A percentile compares a stretch with the other conserved stretches of the same genome.
Conservation (phyloP, 2,888 invertebrate species). For the Drosophila niveifrons region DNA sequence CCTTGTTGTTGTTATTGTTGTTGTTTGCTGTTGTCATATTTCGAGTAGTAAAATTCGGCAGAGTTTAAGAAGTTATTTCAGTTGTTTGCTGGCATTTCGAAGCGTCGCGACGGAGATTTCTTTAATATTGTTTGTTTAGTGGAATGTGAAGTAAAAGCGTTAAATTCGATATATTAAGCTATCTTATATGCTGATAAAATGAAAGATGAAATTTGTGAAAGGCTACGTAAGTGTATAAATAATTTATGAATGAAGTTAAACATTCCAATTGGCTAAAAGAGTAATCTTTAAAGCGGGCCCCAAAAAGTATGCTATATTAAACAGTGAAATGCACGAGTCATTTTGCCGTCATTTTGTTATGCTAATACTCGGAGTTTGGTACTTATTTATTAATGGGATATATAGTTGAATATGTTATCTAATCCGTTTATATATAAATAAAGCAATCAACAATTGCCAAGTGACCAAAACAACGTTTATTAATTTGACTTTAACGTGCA, state of each 20-base stretch:
- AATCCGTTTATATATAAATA: not conserved
- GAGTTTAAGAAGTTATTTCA: conserved; percentile 41
- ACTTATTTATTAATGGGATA: not conserved
- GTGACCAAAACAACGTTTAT: not conserved
- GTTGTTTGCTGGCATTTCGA: conserved; percentile 58
- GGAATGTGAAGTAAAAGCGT: not conserved
- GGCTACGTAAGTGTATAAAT: conserved; percentile 34
- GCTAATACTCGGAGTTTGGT: not conserved
- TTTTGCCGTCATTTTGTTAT: not conserved
- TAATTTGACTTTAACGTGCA: not conserved
- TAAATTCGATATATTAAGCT: not conserved
- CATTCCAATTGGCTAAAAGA: not conserved
- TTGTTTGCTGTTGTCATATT: conserved; percentile 19
- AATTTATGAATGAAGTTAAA: not conserved
- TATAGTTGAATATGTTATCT: not conserved
- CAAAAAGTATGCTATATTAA: not conserved
- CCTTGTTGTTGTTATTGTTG: conserved; percentile 38
- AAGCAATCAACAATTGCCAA: not conserved
- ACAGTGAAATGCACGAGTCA: not conserved
- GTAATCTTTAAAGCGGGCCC: no score
- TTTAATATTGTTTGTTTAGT: not conserved
- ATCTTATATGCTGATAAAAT: conserved; percentile 16
- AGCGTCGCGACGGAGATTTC: conserved; percentile 25
- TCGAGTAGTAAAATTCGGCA: conserved; percentile 25
- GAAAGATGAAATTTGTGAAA: conserved; percentile 33